Evolutionary conservation across 2,113 vertebrate genomes (phyloP), one percentile per base, ranked within the genome.

Genomic region (Cranoglanis bouderius): DNA sequence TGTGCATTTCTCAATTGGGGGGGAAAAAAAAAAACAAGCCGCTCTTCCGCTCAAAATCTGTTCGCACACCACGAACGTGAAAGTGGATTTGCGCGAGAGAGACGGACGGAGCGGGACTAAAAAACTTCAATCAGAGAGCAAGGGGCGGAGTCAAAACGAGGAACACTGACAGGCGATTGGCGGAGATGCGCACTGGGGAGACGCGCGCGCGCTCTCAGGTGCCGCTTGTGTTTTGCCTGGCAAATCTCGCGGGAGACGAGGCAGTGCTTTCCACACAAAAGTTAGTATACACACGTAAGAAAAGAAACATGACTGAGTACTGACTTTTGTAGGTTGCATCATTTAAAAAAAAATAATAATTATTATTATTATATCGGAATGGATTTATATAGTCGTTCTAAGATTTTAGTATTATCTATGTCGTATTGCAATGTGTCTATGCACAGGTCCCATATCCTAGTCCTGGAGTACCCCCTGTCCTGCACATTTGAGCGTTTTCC

Each of bases 61-160:
- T 80, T 78, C 65, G 38, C 83, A 53, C 83, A 40, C 35, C 65
- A 38, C 61, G 46, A 49, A 70, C 87, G 89, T 40, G 72, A 85
- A 87, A 91, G 87, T 88, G 89, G 86, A 84, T 86, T 74, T 75
- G 85, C 32, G 87, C 84, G 87, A 85, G 38, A 35, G 74, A 59
- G 61, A 83, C 89, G 78, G 77, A 88, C 82, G 88, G 83, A 88
- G 35, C n/a, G 51, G 38, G 51, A 90, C 88, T 92, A 89, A 91
- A 90, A 92, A 93, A 93, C 91, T 92, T 90, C 90, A 35, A 70
- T 92, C 91, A 93, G 89, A 90, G 90, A 61, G 85, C 75, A 82
- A 89, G 94, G 94, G 94, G 95, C 92, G 94, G 94, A 92, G 94
- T 88, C 87, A 87, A 13, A 43, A 32, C 1, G 4, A 67, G 29